Evolutionary conservation across 2,113 vertebrate genomes (phyloP), one percentile per base, ranked within the genome.

Genomic region (Tricholaema leucomelas): DNA sequence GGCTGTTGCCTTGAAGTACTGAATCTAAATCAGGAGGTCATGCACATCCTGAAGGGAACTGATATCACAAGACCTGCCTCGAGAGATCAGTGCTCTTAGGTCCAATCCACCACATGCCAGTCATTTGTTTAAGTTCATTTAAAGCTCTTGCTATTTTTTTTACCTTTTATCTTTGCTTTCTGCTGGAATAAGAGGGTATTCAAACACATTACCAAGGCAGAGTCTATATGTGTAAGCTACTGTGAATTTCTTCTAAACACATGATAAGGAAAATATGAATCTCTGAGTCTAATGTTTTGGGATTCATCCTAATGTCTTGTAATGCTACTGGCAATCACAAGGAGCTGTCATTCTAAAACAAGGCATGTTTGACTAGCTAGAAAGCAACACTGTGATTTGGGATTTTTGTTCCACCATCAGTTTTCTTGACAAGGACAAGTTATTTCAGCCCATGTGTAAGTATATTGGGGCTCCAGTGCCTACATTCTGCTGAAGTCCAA

Each of bases 31-130:
- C 5, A 31, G 71, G 54, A 73, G 54, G 12, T 81, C 28, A 52
- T 55, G 38, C 2, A 6, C 35, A 16, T 77, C 33, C 73, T 72
- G 52, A 71, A 60, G 28, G 36, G 46, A 36, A 12, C 18, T 30
- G 18, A 33, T 67, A 28, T 46, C 12, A 15, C 0, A 0, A 69
- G 59, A 70, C 12, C 6, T 81, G 36, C 36, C 52, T 63, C 0
- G 1, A 46, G 52, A 77, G 7, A 90, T 64, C 31, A 16, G 2
- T 77, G 58, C 64, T 88, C 25, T 85, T 67, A 12, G 4, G 38
- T 54, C 9, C 18, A 71, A 36, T 58, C 31, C 2, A 1, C 25
- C 28, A 16, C 0, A 0, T 59, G 52, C 9, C 19, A 31, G 28
- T 88, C 12, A 15, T 54, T 85, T 80, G 8, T 38, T 93, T 80